Evolutionary conservation across 2,113 vertebrate genomes (phyloP), one percentile per base, ranked within the genome.

Genomic region (Gobius niger): DNA sequence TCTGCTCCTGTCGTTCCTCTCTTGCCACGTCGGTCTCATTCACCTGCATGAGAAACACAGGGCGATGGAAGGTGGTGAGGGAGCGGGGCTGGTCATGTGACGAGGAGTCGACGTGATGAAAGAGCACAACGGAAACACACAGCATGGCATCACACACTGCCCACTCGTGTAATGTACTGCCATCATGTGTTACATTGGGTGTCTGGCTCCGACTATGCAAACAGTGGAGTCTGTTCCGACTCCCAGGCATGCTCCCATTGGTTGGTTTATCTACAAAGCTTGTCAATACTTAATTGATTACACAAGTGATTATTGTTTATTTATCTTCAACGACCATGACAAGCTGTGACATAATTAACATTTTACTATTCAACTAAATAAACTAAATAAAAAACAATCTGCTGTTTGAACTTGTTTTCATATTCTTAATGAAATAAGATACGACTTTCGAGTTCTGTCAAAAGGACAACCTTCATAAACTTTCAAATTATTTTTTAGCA

Each of bases 1-100:
- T 94, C 66, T 91, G 91, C 77, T 91, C 73, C 46, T 92, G 91
- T 68, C 91, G 93, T 5, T 89, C 78, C 56, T 95, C 94, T 54
- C 72, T 42, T 49, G 61, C 69, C 11, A 73, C 65, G 66, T 92
- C 93, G 70, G 90, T 92, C 67, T 95, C 94, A 78, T 92, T 93
- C 82, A 92, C 84, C 96, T 97, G 91, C 67, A 50, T 18, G 12
- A 75, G 34, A 80, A 56, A 47, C 47, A 47, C 16, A 13, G 6
- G 24, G 24, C 41, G 3, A 68, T 75, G 14, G 14, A 16, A 42
- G 1, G 24, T 1, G 9, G 19, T 7, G 19, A 53, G 15, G 7
- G 46, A 61, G 7, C 2, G 2, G 40, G 50, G 16, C 2, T 18
- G 44, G 9, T 4, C n/a, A 3, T 4, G 47, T 0, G 5, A 75